A percentile compares a stretch with the other conserved stretches of the same genome.
Conservation (phyloP, 2,113 vertebrate genomes). For the Otolemur garnettii region DNA sequence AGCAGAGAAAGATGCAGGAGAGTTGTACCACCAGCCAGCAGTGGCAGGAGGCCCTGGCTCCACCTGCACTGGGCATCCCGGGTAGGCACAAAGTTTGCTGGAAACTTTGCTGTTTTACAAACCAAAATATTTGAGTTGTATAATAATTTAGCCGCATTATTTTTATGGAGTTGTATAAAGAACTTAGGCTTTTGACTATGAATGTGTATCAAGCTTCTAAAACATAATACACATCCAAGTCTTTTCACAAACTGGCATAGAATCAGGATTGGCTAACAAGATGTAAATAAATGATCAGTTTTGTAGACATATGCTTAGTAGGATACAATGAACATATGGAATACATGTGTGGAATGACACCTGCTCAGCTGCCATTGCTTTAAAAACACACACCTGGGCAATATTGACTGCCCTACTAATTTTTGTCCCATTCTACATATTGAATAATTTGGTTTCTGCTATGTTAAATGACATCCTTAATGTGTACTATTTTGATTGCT, state of each 20-base stretch:
- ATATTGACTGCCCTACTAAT: not conserved
- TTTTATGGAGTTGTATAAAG: constrained; percentile 33
- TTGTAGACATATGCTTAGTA: constrained; percentile 17
- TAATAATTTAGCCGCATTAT: not conserved
- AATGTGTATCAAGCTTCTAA: constrained; percentile 18
- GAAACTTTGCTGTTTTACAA: not conserved
- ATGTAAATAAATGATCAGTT: not conserved
- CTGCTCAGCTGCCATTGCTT: not conserved
- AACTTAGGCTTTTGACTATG: not conserved
- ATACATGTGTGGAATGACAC: not conserved
- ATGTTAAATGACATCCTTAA: constrained; percentile 40
- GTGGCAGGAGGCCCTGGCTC: not conserved
- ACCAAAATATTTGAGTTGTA: not conserved
- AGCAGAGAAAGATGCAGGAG: not conserved
- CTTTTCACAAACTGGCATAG: not conserved
- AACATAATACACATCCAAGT: not conserved
- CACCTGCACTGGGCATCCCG: accelerated
- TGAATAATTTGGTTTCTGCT: not conserved
- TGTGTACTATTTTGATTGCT: not conserved
- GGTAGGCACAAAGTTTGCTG: not conserved
- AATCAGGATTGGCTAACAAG: not conserved
- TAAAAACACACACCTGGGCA: not conserved
- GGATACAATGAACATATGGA: not conserved
- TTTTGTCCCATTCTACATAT: constrained; percentile 7
- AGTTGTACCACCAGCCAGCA: not conserved